Percentiles rank a stretch among this genome's conserved stretches.
These are phyloP conservation scores for Augochlora pura DNA, from an alignment of 1,140 invertebrate genomes.

Conservation along the genomic window DNA sequence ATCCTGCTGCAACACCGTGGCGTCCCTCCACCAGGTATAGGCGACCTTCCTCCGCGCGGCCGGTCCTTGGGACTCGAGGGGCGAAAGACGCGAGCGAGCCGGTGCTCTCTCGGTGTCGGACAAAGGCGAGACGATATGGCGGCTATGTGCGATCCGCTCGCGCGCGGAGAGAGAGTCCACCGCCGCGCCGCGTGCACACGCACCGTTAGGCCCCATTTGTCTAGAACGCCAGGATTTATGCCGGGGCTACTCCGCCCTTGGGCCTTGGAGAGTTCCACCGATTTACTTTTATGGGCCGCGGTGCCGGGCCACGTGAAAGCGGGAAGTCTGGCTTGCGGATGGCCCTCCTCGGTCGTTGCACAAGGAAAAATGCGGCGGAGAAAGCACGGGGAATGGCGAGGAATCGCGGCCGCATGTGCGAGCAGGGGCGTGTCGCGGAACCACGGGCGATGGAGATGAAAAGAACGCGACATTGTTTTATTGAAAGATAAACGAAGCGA, in stretches of 20 bases:
- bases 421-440: slow-evolving; percentile 7
- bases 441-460: not conserved
- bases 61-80: slow-evolving; percentile 33
- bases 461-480: too few relatives aligned
- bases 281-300: slow-evolving; percentile 45
- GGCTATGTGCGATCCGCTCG: slow-evolving; percentile 14
- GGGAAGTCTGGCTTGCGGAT: slow-evolving; percentile 16
- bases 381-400: slow-evolving; percentile 7
- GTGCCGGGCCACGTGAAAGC: slow-evolving; percentile 4
- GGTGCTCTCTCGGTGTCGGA: slow-evolving; percentile 35
- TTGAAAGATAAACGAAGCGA: too few relatives aligned
- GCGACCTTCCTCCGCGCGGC: slow-evolving; percentile 31
- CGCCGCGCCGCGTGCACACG: slow-evolving; percentile 11
- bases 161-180: too few relatives aligned
- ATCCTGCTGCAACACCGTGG: slow-evolving; percentile 9
- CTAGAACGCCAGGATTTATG: slow-evolving; percentile 63
- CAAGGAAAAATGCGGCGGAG: slow-evolving; percentile 37
- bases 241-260: slow-evolving; percentile 47
- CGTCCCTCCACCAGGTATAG: slow-evolving; percentile 51
- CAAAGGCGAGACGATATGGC: slow-evolving; percentile 39
- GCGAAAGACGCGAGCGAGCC: slow-evolving; percentile 34
- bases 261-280: slow-evolving; percentile 41
- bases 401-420: not conserved
- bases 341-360: slow-evolving; percentile 15
- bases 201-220: slow-evolving; percentile 64